Percentiles rank a stretch among this genome's conserved stretches.
phyloP scores from a whole-genome alignment of 2,113 vertebrate species.

The Limnothrissa miodon region DNA sequence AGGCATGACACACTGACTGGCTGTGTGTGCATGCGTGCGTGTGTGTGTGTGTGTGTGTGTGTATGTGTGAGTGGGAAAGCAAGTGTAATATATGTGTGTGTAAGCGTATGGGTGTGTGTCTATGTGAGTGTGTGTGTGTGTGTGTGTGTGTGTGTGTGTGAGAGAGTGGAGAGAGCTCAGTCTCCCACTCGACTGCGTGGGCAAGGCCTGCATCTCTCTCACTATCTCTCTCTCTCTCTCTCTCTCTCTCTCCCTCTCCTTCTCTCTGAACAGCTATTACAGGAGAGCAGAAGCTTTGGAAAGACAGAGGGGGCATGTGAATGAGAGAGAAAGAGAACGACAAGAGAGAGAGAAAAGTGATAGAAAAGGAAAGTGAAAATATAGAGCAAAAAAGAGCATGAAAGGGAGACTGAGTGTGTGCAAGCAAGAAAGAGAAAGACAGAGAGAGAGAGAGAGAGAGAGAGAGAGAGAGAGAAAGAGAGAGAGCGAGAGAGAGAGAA shows the following conservation, averaged over 20 bases:
- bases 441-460: not conserved
- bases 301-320: constrained; percentile 38
- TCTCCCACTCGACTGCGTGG: constrained; percentile 56
- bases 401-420: not conserved
- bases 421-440: not conserved
- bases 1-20: constrained; percentile 56
- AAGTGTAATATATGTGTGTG: constrained; percentile 15
- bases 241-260: constrained; percentile 12
- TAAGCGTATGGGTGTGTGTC: constrained; percentile 15
- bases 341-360: not conserved
- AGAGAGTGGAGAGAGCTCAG: constrained; percentile 43
- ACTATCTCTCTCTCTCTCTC: constrained; percentile 37
- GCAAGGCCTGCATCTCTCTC: constrained; percentile 47
- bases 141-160: constrained; percentile 23
- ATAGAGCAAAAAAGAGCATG: not conserved
- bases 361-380: not conserved
- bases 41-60: constrained; percentile 27
- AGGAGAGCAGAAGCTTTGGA: constrained; percentile 39
- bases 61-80: constrained; percentile 5
- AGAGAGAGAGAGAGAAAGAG: not conserved
- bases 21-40: constrained; percentile 44
- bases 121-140: constrained; percentile 23
- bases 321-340: constrained; percentile 26
- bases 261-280: constrained; percentile 41
- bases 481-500: not conserved